Evolutionary conservation across 2,797 vertebrate species (phyloP), one percentile per base, ranked within the genome.

Genomic region (Acanthopagrus latus): DNA sequence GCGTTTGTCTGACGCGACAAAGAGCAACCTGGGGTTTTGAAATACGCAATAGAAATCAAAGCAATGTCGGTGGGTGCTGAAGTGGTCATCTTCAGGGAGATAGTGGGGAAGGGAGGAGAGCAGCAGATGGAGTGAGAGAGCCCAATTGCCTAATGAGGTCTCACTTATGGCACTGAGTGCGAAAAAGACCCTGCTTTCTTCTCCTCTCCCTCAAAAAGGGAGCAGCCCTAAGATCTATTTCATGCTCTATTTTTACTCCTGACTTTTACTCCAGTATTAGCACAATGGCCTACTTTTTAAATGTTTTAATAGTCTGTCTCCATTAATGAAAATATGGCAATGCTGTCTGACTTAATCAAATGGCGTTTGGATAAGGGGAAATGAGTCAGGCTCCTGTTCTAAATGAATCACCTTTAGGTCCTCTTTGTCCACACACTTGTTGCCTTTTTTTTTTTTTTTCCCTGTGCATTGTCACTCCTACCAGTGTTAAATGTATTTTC

Each of bases 191-290:
- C 86, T 78, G 81, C 83, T 90, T 87, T 83, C 77, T 78, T 83
- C 79, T 50, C 80, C 62, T 78, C 84, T 82, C 85, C 85, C 88
- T 88, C 71, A 92, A 93, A 93, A 94, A 93, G 91, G 88, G 92
- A 94, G 91, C 93, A 93, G 89, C 91, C 93, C 93, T 93, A 87
- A 91, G 93, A 95, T 94, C 95, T 95, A 93, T 96, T 95, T 95
- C 94, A 94, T 86, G 92, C 89, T 93, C 95, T 96, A 96, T 95
- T 95, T 96, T 94, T 94, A 91, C 85, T 81, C 87, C 78, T 84
- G 91, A 93, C 91, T 93, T 91, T 92, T 91, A 80, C 89, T 92
- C 93, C 90, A 92, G 89, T 95, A 94, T 95, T 95, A 94, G 94
- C 93, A 94, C 93, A 90, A 89, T 93, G 95, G 91, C 95, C 95